These are phyloP conservation scores for Ochropacha duplaris DNA, from an alignment of 2,888 invertebrate genomes.

Conservation along the genomic window DNA sequence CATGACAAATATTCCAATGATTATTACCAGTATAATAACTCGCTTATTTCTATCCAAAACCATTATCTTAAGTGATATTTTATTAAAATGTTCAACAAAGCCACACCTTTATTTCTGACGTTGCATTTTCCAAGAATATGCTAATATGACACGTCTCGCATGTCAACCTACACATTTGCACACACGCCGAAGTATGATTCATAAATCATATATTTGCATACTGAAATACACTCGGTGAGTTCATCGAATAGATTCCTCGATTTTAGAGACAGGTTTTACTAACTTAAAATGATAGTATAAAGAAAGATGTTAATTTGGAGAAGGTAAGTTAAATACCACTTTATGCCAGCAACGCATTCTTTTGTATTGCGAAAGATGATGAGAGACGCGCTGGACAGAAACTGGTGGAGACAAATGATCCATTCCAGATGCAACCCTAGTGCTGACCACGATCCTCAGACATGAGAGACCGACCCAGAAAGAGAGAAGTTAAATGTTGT, in stretches of 20 bases:
- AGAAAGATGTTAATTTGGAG: conserved; percentile 17
- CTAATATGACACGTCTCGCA: conserved; percentile 27
- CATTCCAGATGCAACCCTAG: no score
- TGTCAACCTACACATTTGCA: conserved; percentile 39
- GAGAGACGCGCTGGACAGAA: no score
- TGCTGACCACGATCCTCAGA: no score
- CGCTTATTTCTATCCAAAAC: no score
- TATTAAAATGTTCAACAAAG: background rate
- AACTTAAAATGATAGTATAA: conserved; percentile 20
- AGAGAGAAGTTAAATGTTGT: no score
- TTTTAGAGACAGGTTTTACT: conserved; percentile 57
- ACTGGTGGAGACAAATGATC: no score
- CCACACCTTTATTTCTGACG: background rate
- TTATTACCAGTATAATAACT: no score
- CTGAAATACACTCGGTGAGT: conserved; percentile 51
- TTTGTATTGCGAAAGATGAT: no score
- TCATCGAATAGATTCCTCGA: conserved; percentile 63
- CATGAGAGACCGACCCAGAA: no score
- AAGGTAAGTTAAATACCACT: conserved; percentile 7
- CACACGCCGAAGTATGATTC: conserved; percentile 41
- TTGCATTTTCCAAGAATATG: conserved; percentile 16
- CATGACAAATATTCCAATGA: no score
- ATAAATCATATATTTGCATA: conserved; percentile 75
- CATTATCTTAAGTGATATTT: background rate
- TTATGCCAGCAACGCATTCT: no score